Evolutionary conservation across 2,113 vertebrate genomes (phyloP).

Genomic region (Copsychus sechellarum): DNA sequence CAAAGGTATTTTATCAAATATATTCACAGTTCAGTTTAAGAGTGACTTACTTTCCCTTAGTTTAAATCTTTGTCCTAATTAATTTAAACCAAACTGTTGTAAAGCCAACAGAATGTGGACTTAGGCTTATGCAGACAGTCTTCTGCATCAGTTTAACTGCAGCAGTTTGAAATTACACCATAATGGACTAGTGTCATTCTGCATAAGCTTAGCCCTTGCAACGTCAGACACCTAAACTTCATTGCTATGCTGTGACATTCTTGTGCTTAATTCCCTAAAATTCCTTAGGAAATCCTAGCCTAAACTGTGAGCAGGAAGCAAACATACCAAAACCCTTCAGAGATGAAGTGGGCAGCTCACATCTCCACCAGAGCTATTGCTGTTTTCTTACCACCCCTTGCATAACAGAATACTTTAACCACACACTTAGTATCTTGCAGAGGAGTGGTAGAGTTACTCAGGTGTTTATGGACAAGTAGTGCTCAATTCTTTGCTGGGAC

Average conservation of each 20-base stretch:
- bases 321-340: background rate
- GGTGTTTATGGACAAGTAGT: background rate
- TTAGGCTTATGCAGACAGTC: background rate
- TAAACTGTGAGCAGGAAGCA: background rate
- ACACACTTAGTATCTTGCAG: background rate
- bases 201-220: background rate
- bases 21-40: background rate
- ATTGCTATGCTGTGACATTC: background rate
- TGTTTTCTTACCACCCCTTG: background rate
- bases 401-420: background rate
- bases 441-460: background rate
- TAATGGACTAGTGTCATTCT: background rate
- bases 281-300: background rate
- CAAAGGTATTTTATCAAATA: background rate
- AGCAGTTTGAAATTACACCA: background rate
- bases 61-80: conserved; percentile 6
- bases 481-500: background rate
- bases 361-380: background rate
- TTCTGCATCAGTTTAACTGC: background rate
- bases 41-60: background rate
- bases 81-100: background rate
- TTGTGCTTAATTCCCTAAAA: background rate
- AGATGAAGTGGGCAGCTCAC: background rate
- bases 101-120: background rate
- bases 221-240: background rate